These are phyloP conservation scores for Lepidurus packardi DNA, from an alignment of 1,140 invertebrate genomes.

Conservation along the genomic window DNA sequence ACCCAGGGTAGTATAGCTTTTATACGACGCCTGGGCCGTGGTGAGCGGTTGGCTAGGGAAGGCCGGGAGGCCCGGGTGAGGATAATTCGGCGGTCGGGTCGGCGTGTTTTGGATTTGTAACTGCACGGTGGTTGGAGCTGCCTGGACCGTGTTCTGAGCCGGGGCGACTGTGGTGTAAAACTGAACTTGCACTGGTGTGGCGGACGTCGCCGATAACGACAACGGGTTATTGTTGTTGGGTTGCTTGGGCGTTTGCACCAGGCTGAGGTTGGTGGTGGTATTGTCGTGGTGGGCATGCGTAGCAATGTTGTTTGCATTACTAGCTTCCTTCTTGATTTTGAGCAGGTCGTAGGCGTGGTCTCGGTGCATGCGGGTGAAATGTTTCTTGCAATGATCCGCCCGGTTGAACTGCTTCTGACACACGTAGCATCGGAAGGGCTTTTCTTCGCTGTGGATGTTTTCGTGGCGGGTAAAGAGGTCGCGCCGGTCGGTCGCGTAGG, in stretches of 20 bases:
- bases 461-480: constrained; percentile 93
- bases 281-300: constrained; percentile 34
- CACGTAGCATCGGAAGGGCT: constrained; percentile 86
- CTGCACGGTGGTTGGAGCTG: constrained; percentile 35
- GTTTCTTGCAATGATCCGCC: constrained; percentile 92
- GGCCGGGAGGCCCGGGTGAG: constrained; percentile 31
- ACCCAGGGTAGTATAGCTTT: constrained; percentile 32
- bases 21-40: constrained; percentile 28
- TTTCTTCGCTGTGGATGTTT: constrained; percentile 89
- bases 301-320: constrained; percentile 25
- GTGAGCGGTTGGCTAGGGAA: constrained; percentile 29
- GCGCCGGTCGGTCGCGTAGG: constrained; percentile 81
- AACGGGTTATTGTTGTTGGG: constrained; percentile 23
- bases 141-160: constrained; percentile 38
- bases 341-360: constrained; percentile 80
- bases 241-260: constrained; percentile 29
- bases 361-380: constrained; percentile 66
- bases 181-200: constrained; percentile 31
- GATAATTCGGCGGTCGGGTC: constrained; percentile 25
- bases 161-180: constrained; percentile 32
- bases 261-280: constrained; percentile 21
- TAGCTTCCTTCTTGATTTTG: constrained; percentile 54
- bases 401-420: constrained; percentile 87
- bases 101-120: constrained; percentile 30
- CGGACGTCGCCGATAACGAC: constrained; percentile 29